A percentile compares a stretch with the other conserved stretches of the same genome.
phyloP scores from a whole-genome alignment of 2,113 vertebrate species.

The Eolophus roseicapilla region DNA sequence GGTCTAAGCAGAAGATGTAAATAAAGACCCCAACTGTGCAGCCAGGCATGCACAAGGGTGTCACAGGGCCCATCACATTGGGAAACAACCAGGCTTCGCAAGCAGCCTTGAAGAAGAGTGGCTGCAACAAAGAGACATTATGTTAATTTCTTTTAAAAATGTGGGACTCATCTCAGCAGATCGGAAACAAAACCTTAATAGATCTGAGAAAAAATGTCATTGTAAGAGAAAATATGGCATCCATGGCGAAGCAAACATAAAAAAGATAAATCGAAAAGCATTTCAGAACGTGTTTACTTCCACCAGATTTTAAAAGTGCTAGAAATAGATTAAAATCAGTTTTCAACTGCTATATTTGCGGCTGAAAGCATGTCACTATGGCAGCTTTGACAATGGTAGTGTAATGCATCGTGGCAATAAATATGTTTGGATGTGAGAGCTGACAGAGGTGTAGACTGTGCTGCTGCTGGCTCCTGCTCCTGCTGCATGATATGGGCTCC shows the following conservation, averaged over 20 bases:
- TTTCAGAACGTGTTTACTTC: neutral
- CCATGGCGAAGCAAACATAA: fast-evolving
- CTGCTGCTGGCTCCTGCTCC: fast-evolving
- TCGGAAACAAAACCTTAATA: neutral
- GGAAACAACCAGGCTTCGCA: neutral
- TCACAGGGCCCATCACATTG: neutral
- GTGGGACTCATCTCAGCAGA: neutral
- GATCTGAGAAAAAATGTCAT: neutral
- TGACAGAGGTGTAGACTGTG: neutral
- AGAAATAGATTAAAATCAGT: neutral
- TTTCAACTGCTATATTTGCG: neutral
- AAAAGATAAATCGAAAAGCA: neutral
- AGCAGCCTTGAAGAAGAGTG: neutral
- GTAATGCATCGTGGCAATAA: neutral
- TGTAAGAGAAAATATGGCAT: neutral
- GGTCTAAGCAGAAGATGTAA: neutral
- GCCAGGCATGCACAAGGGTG: neutral
- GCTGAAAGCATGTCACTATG: neutral
- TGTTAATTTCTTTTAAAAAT: neutral
- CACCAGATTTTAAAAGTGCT: neutral
- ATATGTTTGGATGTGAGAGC: neutral
- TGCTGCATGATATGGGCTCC: neutral
- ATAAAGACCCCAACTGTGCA: neutral
- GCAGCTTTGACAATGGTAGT: neutral
- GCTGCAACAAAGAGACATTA: neutral